phyloP scores from a whole-genome alignment of 2,113 vertebrate species.

The Rhynchomys soricoides region DNA sequence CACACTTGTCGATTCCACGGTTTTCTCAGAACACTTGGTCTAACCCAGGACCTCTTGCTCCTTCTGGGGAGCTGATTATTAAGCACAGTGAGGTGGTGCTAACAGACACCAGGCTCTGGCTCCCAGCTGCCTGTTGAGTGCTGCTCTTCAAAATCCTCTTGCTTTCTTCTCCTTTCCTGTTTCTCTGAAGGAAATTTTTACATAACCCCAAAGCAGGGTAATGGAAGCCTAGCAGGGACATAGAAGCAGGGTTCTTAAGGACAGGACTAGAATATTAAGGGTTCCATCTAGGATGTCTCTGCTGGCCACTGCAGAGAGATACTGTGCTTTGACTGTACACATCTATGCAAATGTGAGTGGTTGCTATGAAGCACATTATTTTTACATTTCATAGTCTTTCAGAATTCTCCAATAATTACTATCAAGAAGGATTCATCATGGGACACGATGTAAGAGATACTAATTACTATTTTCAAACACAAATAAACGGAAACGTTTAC shows the following conservation, averaged over 20 bases:
- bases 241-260: not conserved
- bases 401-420: constrained; percentile 6
- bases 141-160: not conserved
- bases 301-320: not conserved
- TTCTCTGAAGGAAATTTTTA: constrained; percentile 17
- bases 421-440: not conserved
- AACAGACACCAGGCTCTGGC: not conserved
- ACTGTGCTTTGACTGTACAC: not conserved
- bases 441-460: not conserved
- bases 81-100: not conserved
- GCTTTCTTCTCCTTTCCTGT: not conserved
- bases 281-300: not conserved
- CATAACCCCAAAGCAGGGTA: not conserved
- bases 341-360: not conserved
- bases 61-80: not conserved
- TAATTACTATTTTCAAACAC: not conserved
- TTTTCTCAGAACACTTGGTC: constrained; percentile 13
- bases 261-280: not conserved
- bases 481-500: not conserved
- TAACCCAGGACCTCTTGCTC: not conserved
- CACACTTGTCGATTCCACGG: not conserved
- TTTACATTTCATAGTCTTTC: not conserved
- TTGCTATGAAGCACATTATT: not conserved
- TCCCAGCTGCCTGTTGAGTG: not conserved
- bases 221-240: constrained; percentile 20